Evolutionary conservation across 2,797 vertebrate genomes (phyloP).

Genomic region (Halcyon leucocephala): DNA sequence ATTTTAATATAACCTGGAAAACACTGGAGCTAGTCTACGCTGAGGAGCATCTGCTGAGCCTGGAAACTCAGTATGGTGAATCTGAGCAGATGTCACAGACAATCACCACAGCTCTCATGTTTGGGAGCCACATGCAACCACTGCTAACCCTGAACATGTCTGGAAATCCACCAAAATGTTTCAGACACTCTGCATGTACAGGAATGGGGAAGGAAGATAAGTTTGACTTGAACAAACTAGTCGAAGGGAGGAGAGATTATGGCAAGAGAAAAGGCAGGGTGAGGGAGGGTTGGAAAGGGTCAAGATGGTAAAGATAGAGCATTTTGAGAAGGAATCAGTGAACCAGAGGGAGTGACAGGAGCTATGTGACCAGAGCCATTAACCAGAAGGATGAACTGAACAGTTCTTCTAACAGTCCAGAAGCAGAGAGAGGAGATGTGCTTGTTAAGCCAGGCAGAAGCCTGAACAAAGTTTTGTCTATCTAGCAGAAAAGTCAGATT

Average conservation of each 20-base stretch:
- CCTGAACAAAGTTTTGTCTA: not conserved
- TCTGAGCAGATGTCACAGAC: not conserved
- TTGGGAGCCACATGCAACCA: rapidly evolving
- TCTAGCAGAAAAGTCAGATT: not conserved
- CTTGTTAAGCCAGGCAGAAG: not conserved
- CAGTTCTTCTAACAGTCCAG: not conserved
- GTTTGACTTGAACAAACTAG: not conserved
- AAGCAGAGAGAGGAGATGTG: not conserved
- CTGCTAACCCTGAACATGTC: rapidly evolving
- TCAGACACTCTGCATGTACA: not conserved
- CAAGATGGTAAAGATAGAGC: not conserved
- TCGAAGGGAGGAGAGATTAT: not conserved
- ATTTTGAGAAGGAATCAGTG: not conserved
- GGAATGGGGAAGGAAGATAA: not conserved
- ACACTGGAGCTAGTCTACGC: not conserved
- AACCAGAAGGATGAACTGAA: not conserved
- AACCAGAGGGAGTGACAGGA: not conserved
- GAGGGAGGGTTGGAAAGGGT: not conserved
- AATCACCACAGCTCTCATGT: not conserved
- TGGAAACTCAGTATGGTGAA: not conserved
- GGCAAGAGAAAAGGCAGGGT: not conserved
- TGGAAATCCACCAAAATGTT: not conserved
- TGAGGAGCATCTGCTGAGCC: not conserved
- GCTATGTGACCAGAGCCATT: not conserved
- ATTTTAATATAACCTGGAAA: not conserved